Percentiles rank a stretch among this genome's conserved stretches.
Evolutionary conservation across 2,797 vertebrate species (phyloP).

Genomic region (Odontamblyopus rebecca): DNA sequence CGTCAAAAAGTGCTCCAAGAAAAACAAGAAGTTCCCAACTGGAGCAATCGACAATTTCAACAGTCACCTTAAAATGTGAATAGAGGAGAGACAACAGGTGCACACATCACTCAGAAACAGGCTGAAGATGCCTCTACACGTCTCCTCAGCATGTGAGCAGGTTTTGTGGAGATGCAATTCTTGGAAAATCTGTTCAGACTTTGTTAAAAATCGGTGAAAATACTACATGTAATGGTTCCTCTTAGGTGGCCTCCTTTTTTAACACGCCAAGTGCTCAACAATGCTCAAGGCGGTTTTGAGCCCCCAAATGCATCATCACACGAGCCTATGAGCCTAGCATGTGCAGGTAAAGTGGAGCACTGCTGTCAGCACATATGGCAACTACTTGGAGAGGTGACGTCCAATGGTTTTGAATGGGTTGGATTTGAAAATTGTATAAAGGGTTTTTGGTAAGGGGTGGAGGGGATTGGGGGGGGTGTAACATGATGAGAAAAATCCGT

Average conservation of each 20-base stretch:
- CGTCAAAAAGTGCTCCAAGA: background rate
- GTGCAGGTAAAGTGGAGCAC: conserved; percentile 29
- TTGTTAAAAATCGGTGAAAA: conserved; percentile 40
- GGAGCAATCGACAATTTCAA: conserved; percentile 11
- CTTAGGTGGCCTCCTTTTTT: conserved; percentile 42
- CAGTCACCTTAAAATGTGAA: conserved; percentile 12
- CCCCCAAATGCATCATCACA: conserved; percentile 14
- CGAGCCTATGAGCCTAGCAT: conserved; percentile 34
- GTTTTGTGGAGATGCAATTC: conserved; percentile 38
- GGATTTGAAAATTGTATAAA: background rate
- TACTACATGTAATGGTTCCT: conserved; percentile 44
- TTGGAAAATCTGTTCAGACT: conserved; percentile 15
- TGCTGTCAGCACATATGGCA: conserved; percentile 22
- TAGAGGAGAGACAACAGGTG: conserved; percentile 26
- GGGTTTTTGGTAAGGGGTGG: background rate
- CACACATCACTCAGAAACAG: conserved; percentile 34
- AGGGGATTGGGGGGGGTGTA: background rate
- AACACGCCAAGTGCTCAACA: conserved; percentile 16
- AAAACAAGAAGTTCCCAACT: conserved; percentile 7
- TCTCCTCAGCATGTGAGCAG: conserved; percentile 28
- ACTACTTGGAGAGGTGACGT: conserved; percentile 16
- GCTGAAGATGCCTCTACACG: conserved; percentile 46
- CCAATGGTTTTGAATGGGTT: conserved; percentile 23
- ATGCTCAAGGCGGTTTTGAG: conserved; percentile 20
- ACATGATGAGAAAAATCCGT: background rate